A percentile compares a stretch with the other conserved stretches of the same genome.
Evolutionary conservation across 1,140 invertebrate species (phyloP).

Genomic region (Cydia strobilella): DNA sequence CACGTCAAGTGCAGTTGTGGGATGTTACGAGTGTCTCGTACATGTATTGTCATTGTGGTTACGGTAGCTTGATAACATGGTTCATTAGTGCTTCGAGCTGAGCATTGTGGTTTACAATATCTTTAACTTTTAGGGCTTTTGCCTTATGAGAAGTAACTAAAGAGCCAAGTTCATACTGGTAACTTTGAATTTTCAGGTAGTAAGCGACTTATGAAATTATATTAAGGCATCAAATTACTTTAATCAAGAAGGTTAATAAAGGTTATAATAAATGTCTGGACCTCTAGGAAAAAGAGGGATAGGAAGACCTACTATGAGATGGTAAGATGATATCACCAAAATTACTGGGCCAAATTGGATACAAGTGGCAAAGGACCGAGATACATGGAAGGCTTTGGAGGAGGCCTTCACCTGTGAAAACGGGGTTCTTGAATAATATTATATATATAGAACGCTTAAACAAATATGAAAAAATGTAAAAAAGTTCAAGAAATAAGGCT

Average conservation of each 20-base stretch:
- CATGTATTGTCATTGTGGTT: conserved; percentile 49
- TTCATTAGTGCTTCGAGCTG: not conserved
- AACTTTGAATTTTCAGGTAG: not conserved
- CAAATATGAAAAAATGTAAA: no score
- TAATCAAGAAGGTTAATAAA: not conserved
- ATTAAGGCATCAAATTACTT: not conserved
- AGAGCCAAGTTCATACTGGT: not conserved
- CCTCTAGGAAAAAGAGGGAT: no score
- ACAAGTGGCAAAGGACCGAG: no score
- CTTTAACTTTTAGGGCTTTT: not conserved
- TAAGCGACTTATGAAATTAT: not conserved
- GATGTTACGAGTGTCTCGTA: conserved; percentile 51
- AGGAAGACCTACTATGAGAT: no score
- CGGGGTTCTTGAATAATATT: no score
- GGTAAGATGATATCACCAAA: no score
- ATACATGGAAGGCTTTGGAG: no score
- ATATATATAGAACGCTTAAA: no score
- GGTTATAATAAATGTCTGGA: not conserved
- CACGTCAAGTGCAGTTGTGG: conserved; percentile 6
- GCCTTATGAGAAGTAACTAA: not conserved
- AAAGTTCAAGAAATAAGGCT: no score
- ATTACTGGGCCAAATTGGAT: no score
- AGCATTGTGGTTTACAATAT: not conserved
- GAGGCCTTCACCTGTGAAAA: no score
- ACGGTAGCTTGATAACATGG: not conserved